Percentiles rank a stretch among this genome's conserved stretches.
These are phyloP conservation scores for Chionoecetes opilio DNA, from an alignment of 1,140 invertebrate genomes.

Conservation along the genomic window DNA sequence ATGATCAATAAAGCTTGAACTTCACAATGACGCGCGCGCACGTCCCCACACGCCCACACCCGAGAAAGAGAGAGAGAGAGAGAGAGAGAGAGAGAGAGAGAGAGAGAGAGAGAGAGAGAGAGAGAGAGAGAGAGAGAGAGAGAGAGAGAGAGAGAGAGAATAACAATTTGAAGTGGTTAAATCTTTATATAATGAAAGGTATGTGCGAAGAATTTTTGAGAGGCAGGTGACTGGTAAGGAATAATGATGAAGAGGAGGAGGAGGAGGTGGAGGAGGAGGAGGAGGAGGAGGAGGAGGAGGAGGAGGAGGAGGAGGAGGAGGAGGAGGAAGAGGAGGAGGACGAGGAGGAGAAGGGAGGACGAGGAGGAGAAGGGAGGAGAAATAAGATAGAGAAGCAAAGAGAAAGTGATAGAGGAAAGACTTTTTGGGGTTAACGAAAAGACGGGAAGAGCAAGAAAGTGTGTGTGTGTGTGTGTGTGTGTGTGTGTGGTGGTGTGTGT, in stretches of 20 bases:
- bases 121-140: slow-evolving; percentile 27
- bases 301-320: neutral
- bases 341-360: neutral
- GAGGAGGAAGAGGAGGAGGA: neutral
- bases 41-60: too few species aligned
- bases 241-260: neutral
- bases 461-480: too few species aligned
- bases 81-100: slow-evolving; percentile 23
- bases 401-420: neutral
- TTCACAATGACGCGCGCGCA: too few species aligned
- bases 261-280: slow-evolving; percentile 23
- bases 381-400: neutral
- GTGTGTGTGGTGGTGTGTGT: too few species aligned
- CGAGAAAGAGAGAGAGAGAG: neutral
- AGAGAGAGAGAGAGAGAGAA: neutral
- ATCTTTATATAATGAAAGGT: too few species aligned
- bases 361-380: neutral
- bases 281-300: neutral
- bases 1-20: too few species aligned
- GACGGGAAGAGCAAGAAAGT: neutral
- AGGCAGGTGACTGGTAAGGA: neutral
- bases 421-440: too few species aligned
- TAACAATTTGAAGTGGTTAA: neutral
- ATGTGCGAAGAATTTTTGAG: too few species aligned
- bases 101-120: slow-evolving; percentile 27